Percentiles rank a stretch among this genome's conserved stretches.
Evolutionary conservation across 2,797 vertebrate genomes (phyloP).

Genomic region (Xyrichtys novacula): DNA sequence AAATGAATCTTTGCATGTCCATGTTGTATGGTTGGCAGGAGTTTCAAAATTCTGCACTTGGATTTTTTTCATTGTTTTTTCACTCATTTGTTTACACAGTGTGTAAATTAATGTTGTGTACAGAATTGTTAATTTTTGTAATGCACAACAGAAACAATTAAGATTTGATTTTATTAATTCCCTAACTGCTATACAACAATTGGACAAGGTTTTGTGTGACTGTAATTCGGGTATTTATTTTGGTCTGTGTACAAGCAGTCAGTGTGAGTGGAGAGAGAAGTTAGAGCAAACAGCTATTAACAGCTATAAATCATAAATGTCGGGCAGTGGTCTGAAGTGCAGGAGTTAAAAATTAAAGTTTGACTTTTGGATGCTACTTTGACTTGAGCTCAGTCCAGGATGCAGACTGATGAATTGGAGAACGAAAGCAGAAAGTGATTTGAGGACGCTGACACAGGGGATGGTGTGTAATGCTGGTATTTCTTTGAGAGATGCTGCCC

Average conservation of each 20-base stretch:
- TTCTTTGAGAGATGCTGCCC: conserved; percentile 42
- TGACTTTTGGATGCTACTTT: conserved; percentile 10
- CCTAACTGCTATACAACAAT: background rate
- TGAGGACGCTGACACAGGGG: conserved; percentile 30
- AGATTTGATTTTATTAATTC: background rate
- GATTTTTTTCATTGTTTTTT: too few relatives aligned
- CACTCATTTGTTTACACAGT: too few relatives aligned
- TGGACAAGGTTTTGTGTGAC: background rate
- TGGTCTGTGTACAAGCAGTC: background rate
- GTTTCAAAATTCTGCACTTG: too few relatives aligned
- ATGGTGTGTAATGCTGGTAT: conserved; percentile 38
- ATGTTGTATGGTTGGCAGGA: too few relatives aligned
- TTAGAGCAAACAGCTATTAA: background rate
- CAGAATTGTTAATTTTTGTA: too few relatives aligned
- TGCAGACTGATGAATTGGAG: conserved; percentile 48
- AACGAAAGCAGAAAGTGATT: conserved; percentile 50
- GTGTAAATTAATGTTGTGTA: too few relatives aligned
- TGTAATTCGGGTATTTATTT: background rate
- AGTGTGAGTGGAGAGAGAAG: background rate
- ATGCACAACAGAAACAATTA: too few relatives aligned
- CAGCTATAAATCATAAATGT: conserved; percentile 8
- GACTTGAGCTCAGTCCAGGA: conserved; percentile 13
- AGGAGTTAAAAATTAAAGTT: conserved; percentile 34
- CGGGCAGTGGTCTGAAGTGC: background rate
- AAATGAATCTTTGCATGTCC: too few relatives aligned